Conservation (phyloP, 1,140 invertebrate genomes). For the Dreissena polymorpha region DNA sequence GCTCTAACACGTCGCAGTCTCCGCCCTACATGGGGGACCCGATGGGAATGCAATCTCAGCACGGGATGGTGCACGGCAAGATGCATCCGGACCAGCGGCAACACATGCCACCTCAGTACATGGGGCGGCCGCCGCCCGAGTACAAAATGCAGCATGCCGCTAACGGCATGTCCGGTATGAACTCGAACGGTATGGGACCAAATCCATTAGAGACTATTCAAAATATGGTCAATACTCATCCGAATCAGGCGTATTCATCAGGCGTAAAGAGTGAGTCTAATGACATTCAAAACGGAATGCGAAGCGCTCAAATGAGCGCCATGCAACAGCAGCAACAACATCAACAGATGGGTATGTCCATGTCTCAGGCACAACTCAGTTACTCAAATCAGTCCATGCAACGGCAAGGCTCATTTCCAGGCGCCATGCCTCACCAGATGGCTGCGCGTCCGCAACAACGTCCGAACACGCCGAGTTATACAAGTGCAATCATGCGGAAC, state of each 20-base stretch:
- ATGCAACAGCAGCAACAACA: constrained; percentile 62
- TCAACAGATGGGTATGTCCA: constrained; percentile 49
- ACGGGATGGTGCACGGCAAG: constrained; percentile 59
- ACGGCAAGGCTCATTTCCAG: constrained; percentile 64
- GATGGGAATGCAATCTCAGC: constrained; percentile 69
- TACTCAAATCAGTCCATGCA: constrained; percentile 60
- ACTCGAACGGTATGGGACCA: constrained; percentile 53
- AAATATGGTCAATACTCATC: constrained; percentile 75
- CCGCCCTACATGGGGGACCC: constrained; percentile 66
- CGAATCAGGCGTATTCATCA: constrained; percentile 65
- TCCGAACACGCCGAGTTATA: constrained; percentile 65
- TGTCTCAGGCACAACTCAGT: constrained; percentile 51
- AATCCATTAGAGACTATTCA: constrained; percentile 78
- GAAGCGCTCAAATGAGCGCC: constrained; percentile 68
- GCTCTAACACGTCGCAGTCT: constrained; percentile 58
- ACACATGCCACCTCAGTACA: constrained; percentile 69
- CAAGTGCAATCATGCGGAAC: constrained; percentile 77
- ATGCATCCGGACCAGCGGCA: constrained; percentile 67
- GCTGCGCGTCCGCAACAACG: constrained; percentile 53
- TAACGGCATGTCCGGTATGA: constrained; percentile 46
- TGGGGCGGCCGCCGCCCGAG: constrained; percentile 74
- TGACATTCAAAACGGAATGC: constrained; percentile 61
- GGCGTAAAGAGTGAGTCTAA: constrained; percentile 68
- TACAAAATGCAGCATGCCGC: constrained; percentile 72
- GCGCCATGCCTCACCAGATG: constrained; percentile 52